Evolutionary conservation across 2,888 invertebrate species (phyloP), one percentile per base, ranked within the genome.

Genomic region (Volucella zonaria): DNA sequence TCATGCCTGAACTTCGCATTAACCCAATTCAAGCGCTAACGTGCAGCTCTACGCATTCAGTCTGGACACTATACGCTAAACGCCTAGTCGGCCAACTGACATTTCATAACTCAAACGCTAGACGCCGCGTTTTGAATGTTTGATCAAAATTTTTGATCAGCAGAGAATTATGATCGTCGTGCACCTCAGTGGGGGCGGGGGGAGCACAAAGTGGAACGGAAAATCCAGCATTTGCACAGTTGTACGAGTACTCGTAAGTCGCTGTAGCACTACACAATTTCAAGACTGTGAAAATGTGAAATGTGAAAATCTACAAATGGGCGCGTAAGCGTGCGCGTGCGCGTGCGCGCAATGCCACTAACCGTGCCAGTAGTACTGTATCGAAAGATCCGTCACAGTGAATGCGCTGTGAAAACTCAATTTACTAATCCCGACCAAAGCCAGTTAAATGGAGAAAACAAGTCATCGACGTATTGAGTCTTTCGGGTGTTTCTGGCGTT

Each of bases 321-420:
- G 56, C 64, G 61, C 74, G 68, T 54, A 62, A 54, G 38, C 15
- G 23, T 47, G 68, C 78, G 73, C 62, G 23, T 47, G 68, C 78
- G 73, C 62, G 82, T 71, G 75, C 71, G 49, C 67, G 31, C 75
- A 56, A 71, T 83, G 76, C 76, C 66, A 31, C 6, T 31, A 3
- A 31, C 31, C 1, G 6, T 31, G 31, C 31, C 31, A 31, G 31
- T 31, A 51, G 67, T 14, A 62, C 51, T 70, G 68, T 68, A 74
- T 79, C 54, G 74, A 73, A 66, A 76, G 81, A 85, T 85, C 66
- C 81, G 85, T 81, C 85, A 74, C 81, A 77, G 40, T 52, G 81
- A 76, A 85, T 81, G 77, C 76, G 67, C 62, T 85, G 77, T 85
- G 85, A 85, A 81, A 85, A 85, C 81, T 85, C 76, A 85, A 85